Percentiles rank a stretch among this genome's conserved stretches.
phyloP scores from a whole-genome alignment of 30 jellyfish, hydroid and myxozoan genomes.

The Aurelia sp. region DNA sequence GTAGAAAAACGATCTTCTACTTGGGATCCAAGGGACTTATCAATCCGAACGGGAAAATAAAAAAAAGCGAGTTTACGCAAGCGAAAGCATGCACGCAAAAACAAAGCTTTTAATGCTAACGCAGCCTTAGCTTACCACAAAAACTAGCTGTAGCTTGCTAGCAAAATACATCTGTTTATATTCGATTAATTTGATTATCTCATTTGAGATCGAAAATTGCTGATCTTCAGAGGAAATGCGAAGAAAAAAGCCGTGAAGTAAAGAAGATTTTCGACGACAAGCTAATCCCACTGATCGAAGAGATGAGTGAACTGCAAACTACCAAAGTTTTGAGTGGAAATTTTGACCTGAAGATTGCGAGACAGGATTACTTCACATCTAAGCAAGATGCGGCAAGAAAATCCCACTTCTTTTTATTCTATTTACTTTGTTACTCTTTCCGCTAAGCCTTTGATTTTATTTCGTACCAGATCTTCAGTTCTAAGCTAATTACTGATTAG shows the following conservation, averaged over 20 bases:
- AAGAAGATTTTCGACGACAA: slow-evolving; percentile 41
- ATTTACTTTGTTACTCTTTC: background rate
- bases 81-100: too few relatives aligned
- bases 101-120: too few relatives aligned
- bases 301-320: slow-evolving; percentile 77
- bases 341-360: slow-evolving; percentile 86
- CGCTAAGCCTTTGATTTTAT: background rate
- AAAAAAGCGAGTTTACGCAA: too few relatives aligned
- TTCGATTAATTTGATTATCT: background rate
- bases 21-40: too few relatives aligned
- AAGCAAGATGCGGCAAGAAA: slow-evolving; percentile 82
- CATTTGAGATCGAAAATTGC: slow-evolving; percentile 15
- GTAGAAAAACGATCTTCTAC: too few relatives aligned
- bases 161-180: too few relatives aligned
- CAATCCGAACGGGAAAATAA: too few relatives aligned
- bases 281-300: slow-evolving; percentile 67
- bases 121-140: too few relatives aligned
- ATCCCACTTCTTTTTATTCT: background rate
- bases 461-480: background rate
- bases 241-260: slow-evolving; percentile 48
- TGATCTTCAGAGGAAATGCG: slow-evolving; percentile 48
- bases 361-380: slow-evolving; percentile 91
- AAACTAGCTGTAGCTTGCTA: too few relatives aligned
- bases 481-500: too few relatives aligned
- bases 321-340: slow-evolving; percentile 84